Evolutionary conservation across 2,888 invertebrate genomes (phyloP).

Genomic region (Drosophila parthenogenetica): DNA sequence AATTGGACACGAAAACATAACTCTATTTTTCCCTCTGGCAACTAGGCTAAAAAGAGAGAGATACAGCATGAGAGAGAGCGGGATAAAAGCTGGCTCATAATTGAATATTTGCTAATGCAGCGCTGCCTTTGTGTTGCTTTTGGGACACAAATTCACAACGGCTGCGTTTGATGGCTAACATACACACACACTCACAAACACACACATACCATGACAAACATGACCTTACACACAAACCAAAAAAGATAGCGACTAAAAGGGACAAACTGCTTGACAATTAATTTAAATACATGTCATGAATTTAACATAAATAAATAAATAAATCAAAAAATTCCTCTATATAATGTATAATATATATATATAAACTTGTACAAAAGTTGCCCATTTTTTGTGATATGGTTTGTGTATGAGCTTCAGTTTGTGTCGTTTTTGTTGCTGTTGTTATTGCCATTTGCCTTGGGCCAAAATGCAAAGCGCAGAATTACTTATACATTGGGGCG

Average conservation of each 20-base stretch:
- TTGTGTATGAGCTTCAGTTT: conserved; percentile 23
- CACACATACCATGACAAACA: background rate
- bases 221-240: no score
- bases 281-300: conserved; percentile 77
- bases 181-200: conserved; percentile 13
- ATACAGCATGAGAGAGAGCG: conserved; percentile 1
- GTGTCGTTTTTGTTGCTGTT: conserved; percentile 21
- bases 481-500: conserved; percentile 58
- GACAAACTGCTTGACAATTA: conserved; percentile 70
- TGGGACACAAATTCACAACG: conserved; percentile 36
- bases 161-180: conserved; percentile 49
- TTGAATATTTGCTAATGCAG: conserved; percentile 72
- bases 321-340: conserved; percentile 12
- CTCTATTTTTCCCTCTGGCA: no score
- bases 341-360: background rate
- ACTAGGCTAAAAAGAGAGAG: background rate
- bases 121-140: conserved; percentile 48
- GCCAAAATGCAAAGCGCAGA: conserved; percentile 44
- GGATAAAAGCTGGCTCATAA: conserved; percentile 53
- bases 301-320: conserved; percentile 70
- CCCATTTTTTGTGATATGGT: conserved; percentile 51
- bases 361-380: conserved; percentile 36
- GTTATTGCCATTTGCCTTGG: conserved; percentile 38
- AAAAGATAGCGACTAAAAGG: conserved; percentile 41
- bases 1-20: no score